Conservation (phyloP, 2,888 invertebrate species). For the Endotricha flammealis region DNA sequence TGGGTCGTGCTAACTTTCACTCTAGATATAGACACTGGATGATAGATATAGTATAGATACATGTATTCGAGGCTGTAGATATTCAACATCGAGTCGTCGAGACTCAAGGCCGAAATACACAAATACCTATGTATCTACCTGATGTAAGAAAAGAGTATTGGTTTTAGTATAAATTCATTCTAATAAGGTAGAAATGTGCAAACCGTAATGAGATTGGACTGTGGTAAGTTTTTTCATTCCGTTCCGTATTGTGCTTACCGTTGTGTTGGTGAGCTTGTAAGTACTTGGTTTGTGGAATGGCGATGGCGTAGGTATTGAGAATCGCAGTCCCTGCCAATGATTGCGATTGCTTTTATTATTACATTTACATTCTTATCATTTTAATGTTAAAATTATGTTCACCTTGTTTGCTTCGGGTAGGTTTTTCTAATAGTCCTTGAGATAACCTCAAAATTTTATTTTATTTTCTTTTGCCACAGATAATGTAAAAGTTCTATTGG, state of each 20-base stretch:
- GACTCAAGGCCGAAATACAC: constrained; percentile 76
- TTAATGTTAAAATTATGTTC: constrained; percentile 44
- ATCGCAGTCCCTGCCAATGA: constrained; percentile 31
- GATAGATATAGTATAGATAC: constrained; percentile 50
- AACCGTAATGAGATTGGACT: constrained; percentile 32
- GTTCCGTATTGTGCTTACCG: constrained; percentile 22
- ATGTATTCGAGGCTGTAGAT: constrained; percentile 62
- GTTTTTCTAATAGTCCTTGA: constrained; percentile 27
- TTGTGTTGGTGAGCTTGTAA: constrained; percentile 31
- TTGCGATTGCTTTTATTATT: constrained; percentile 26
- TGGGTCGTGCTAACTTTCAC: constrained; percentile 76
- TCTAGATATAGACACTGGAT: constrained; percentile 71
- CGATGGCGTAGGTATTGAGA: constrained; percentile 43
- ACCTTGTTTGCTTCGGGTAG: constrained; percentile 15
- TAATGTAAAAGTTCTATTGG: no score
- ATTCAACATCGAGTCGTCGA: constrained; percentile 72
- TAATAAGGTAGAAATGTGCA: constrained; percentile 43
- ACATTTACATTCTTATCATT: constrained; percentile 35
- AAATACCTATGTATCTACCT: constrained; percentile 55
- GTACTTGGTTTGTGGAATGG: constrained; percentile 31
- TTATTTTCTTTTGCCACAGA: constrained; percentile 4
- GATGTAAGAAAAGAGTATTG: constrained; percentile 55
- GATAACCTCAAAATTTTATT: constrained; percentile 60
- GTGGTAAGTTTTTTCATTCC: constrained; percentile 21
- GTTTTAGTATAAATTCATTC: no score